Evolutionary conservation across 2,797 vertebrate genomes (phyloP).

Genomic region (Hozukius guyotensis): DNA sequence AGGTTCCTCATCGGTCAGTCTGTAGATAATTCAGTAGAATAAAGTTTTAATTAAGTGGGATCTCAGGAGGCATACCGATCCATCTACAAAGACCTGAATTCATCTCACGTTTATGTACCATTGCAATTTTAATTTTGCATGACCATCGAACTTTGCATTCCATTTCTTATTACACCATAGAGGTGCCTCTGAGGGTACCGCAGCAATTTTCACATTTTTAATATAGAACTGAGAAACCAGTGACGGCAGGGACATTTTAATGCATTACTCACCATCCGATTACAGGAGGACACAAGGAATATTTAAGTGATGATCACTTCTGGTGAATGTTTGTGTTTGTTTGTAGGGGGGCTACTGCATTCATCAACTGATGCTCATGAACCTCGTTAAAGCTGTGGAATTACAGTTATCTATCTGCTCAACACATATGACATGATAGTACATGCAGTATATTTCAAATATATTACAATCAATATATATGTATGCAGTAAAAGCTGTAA

Average conservation of each 20-base stretch:
- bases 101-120: conserved; percentile 25
- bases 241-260: conserved; percentile 16
- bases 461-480: not conserved
- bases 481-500: not conserved
- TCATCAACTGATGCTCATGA: not conserved
- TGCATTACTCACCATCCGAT: not conserved
- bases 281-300: not conserved
- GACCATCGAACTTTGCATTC: conserved; percentile 29
- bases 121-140: conserved; percentile 47
- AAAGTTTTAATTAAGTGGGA: conserved; percentile 15
- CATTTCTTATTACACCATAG: conserved; percentile 19
- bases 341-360: not conserved
- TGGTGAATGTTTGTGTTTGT: not conserved
- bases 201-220: conserved; percentile 35
- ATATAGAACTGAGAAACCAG: conserved; percentile 10
- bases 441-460: not conserved
- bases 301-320: not conserved
- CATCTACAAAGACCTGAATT: conserved; percentile 23
- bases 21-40: conserved; percentile 14
- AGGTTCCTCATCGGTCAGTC: not conserved
- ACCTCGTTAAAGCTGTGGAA: not conserved
- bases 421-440: not conserved
- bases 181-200: conserved; percentile 5
- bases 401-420: not conserved
- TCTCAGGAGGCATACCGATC: conserved; percentile 3